Base-by-base conservation (phyloP, 2,797 vertebrate genomes). In the Prionace glauca region DNA sequence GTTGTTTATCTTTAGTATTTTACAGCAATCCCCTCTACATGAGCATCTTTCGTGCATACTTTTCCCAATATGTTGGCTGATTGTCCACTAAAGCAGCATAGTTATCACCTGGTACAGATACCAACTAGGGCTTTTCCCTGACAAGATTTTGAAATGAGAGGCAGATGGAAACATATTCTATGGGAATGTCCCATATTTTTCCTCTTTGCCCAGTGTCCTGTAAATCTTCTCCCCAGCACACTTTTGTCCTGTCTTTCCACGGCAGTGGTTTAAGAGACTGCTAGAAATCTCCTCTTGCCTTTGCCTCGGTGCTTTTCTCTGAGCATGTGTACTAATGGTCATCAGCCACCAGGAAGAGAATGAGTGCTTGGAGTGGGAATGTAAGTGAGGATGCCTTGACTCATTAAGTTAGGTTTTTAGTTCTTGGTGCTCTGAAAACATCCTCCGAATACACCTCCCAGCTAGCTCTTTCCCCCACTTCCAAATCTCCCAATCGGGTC, bases 401-500 rank as follows among this genome's bases (percentile, higher is more conserved):
- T 72, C 71, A 22, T 26, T 72, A 3, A 71, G 18, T 24, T 22
- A 8, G 71, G 24, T 72, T 72, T 56, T 7, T 26, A 74, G 9
- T 11, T 11, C 29, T 74, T 74, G 72, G 9, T 77, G 29, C 29
- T 77, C 12, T 69, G 67, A 5, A 77, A 77, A 77, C 32, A 32
- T 11, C 81, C 79, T 45, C 79, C n/a, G 0, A 14, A 36, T 22
- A 14, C 62, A 95, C n/a, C 72, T 2, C 4, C 62, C 91, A 86
- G 84, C 95, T 72, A 95, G 10, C 87, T 95, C 95, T 50, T 96
- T 41, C 50, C 29, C 29, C 96, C 56, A 3, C 10, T 10, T 22
- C 18, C 41, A 36, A 14, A 26, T 93, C 60, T 65, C 56, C 50
- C 56, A 18, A 69, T 18, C 67, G 16, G 67, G 11, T 32, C 8